A percentile compares a stretch with the other conserved stretches of the same genome.
These are phyloP conservation scores for Tachuris rubrigastra DNA, from an alignment of 2,113 vertebrate genomes.

Conservation along the genomic window DNA sequence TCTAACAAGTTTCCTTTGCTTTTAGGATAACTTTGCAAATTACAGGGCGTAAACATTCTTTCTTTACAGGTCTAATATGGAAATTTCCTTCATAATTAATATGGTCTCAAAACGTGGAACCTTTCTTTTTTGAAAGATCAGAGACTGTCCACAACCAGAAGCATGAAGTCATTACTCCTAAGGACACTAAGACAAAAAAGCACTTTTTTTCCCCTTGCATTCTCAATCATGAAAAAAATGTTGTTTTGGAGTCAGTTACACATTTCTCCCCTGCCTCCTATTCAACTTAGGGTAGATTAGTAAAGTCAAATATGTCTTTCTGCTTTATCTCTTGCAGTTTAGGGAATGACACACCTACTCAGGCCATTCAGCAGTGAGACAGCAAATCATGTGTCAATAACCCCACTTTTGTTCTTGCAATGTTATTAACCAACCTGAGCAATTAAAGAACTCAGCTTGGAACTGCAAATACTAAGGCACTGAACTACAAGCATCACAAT, in stretches of 20 bases:
- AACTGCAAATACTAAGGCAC: background rate
- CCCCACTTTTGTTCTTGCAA: background rate
- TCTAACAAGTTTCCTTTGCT: background rate
- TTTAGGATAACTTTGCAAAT: background rate
- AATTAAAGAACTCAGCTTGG: background rate
- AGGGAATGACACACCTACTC: background rate
- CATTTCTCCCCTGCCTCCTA: background rate
- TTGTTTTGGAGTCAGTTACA: background rate
- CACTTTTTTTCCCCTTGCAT: background rate
- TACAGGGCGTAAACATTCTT: background rate
- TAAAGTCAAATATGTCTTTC: background rate
- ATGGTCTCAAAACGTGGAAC: rapidly evolving
- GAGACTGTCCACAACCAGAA: background rate
- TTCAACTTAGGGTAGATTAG: rapidly evolving
- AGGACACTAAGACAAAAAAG: background rate
- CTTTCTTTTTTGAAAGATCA: background rate
- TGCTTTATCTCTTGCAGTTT: background rate
- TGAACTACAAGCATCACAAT: background rate
- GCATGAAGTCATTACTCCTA: background rate
- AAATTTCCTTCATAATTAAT: background rate
- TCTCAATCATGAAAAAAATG: background rate
- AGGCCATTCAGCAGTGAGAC: background rate
- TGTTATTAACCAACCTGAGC: background rate
- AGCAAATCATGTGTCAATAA: background rate
- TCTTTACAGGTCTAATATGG: background rate